Evolutionary conservation across 2,113 vertebrate genomes (phyloP).

Genomic region (Toxostoma redivivum): DNA sequence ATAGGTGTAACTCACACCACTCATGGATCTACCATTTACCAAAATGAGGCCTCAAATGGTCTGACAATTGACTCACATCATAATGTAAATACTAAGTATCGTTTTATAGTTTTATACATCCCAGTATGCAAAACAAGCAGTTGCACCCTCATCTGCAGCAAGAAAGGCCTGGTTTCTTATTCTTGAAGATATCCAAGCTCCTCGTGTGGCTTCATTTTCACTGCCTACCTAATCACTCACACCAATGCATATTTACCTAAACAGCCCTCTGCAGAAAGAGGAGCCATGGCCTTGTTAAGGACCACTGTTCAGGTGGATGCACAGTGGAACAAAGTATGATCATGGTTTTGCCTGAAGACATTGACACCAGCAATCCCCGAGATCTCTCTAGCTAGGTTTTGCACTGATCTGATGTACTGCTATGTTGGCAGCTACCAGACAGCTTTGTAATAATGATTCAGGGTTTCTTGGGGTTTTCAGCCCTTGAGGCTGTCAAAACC

Average conservation of each 20-base stretch:
- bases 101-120: background rate
- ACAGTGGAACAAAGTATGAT: background rate
- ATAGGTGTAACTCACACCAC: background rate
- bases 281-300: background rate
- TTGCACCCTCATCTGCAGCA: background rate
- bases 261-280: background rate
- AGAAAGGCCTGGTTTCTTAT: background rate
- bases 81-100: background rate
- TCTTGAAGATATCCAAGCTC: background rate
- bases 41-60: background rate
- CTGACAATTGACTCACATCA: background rate
- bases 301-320: background rate
- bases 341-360: background rate
- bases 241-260: background rate
- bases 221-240: background rate
- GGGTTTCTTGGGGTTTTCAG: background rate
- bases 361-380: fast-evolving
- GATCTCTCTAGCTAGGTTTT: background rate
- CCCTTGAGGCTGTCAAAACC: background rate
- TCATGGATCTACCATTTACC: background rate
- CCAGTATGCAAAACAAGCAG: background rate
- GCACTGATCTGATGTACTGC: fast-evolving
- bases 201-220: background rate
- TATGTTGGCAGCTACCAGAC: background rate
- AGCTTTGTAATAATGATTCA: background rate